Percentiles rank a stretch among this genome's conserved stretches.
These are phyloP conservation scores for Heliconius aoede DNA, from an alignment of 2,888 invertebrate genomes.

Conservation along the genomic window DNA sequence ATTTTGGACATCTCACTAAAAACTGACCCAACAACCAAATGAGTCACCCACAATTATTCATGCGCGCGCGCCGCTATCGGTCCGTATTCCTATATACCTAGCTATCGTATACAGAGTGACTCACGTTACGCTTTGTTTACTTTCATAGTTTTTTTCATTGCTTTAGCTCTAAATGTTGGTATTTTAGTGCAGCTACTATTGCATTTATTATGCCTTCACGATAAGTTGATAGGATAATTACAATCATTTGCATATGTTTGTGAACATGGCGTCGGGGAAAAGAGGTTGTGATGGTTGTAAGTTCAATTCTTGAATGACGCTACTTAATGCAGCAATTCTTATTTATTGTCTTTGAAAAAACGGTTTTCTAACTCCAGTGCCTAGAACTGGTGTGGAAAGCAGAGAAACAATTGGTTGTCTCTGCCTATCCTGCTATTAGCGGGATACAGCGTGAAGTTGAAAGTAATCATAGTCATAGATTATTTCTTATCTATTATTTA, in stretches of 20 bases:
- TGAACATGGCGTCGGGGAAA: background rate
- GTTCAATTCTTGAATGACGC: background rate
- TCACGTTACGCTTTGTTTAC: constrained; percentile 49
- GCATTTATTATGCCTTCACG: constrained; percentile 17
- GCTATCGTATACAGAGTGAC: constrained; percentile 42
- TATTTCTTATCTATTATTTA: too few species aligned
- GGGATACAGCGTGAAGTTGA: too few species aligned
- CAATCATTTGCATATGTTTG: constrained; percentile 1
- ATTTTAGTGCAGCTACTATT: constrained; percentile 13
- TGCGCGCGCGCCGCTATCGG: constrained; percentile 53
- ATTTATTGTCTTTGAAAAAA: too few species aligned
- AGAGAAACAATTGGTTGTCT: too few species aligned
- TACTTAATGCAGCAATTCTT: too few species aligned
- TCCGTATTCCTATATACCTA: background rate
- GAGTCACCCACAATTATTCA: constrained; percentile 54
- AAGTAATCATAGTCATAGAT: too few species aligned
- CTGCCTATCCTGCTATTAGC: too few species aligned
- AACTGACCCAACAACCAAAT: constrained; percentile 52
- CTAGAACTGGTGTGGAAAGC: too few species aligned
- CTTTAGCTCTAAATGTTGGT: constrained; percentile 26
- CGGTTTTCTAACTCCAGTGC: too few species aligned
- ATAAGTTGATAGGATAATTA: background rate
- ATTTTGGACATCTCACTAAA: constrained; percentile 39
- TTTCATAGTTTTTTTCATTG: constrained; percentile 46
- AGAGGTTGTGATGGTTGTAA: background rate